phyloP scores from a whole-genome alignment of 2,797 vertebrate species.

The Saxicola maurus region DNA sequence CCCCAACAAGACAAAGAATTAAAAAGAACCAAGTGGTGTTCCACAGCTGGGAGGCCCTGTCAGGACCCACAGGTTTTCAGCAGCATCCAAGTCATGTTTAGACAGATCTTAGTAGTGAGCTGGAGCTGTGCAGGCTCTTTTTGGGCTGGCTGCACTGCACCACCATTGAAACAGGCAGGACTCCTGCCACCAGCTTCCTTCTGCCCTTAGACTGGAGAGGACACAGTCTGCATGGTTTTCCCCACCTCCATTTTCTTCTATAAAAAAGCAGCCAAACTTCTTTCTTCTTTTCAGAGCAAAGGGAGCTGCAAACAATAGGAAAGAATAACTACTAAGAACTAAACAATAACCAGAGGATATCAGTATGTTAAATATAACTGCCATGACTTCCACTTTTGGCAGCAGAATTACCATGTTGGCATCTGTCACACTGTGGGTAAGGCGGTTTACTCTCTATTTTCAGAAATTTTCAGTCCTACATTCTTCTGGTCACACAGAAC shows the following conservation, averaged over 20 bases:
- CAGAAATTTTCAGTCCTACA: not conserved
- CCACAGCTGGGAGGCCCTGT: not conserved
- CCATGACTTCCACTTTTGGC: not conserved
- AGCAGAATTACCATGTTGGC: not conserved
- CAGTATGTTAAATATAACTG: not conserved
- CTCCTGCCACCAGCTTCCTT: not conserved
- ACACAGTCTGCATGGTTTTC: not conserved
- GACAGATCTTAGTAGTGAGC: not conserved
- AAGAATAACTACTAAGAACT: not conserved
- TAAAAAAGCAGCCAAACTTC: not conserved
- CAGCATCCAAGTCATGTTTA: not conserved
- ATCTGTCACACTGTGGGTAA: not conserved
- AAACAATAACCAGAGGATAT: not conserved
- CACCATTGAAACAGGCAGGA: not conserved
- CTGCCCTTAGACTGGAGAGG: not conserved
- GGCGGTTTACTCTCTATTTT: too few species aligned
- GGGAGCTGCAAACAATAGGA: not conserved
- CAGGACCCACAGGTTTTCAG: not conserved
- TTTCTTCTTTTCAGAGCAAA: not conserved
- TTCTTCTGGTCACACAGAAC: not conserved
- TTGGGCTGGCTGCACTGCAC: not conserved
- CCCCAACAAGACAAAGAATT: not conserved
- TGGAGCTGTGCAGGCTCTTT: rapidly evolving
- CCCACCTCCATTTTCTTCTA: not conserved
- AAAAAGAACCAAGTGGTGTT: not conserved